Evolutionary conservation across 2,113 vertebrate species (phyloP), one percentile per base, ranked within the genome.

Genomic region (Corapipo altera): DNA sequence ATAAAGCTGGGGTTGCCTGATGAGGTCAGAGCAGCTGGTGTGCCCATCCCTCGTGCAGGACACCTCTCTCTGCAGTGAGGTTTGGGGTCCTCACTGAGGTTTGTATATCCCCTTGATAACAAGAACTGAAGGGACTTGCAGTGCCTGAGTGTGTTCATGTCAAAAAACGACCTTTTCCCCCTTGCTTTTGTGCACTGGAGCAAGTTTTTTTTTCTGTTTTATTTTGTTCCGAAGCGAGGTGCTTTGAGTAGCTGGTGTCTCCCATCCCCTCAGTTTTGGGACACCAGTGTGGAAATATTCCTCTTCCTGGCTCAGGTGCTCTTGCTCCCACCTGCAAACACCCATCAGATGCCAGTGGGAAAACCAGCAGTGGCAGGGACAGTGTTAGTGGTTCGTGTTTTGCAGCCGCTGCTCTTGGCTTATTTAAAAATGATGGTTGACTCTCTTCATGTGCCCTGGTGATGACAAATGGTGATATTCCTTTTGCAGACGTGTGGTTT

Each of bases 121-220:
- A 3, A 61, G 76, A 64, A 62, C 64, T 41, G 18, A 27, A 65
- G 23, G 64, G 32, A 43, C 30, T 9, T 1, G 2, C 5, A 14
- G 28, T 33, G 17, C 52, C 48, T 0, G 0, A 58, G 41, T 4
- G 3, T 16, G 20, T 58, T 81, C 0, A 0, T 87, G 51, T 70
- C 46, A 8, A 59, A 20, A 59, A 65, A 23, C 37, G 5, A 33
- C 35, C 12, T 72, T 76, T 73, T 8, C 5, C 39, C 37, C 10
- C 9, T 22, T 13, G 4, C 10, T 4, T 28, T 70, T 65, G 27
- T 24, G 6, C 0, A 1, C 24, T 14, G 52, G 32, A 66, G 16
- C 35, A 28, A n/a, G 11, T 35, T 19, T 27, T 52, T n/a, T 64
- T 48, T 58, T 7, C 43, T 24, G 0, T 78, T 84, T 30, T 54